These are phyloP conservation scores for Luehdorfia chinensis DNA, from an alignment of 1,140 invertebrate genomes.

Conservation along the genomic window DNA sequence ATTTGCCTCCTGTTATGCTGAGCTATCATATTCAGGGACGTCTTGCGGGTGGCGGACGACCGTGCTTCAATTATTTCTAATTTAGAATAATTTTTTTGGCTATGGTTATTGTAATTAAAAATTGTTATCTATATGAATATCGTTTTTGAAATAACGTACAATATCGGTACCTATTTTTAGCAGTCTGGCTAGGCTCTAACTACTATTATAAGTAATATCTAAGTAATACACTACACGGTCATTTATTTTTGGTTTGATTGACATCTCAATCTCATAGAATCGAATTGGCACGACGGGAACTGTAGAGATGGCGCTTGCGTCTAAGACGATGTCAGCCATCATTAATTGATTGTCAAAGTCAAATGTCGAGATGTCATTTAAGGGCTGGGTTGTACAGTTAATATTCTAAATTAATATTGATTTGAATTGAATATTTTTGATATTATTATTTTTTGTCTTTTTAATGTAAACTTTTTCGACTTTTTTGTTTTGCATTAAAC, in stretches of 20 bases:
- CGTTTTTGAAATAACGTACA: too few species aligned
- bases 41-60: too few species aligned
- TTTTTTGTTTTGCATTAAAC: too few species aligned
- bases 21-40: slow-evolving; percentile 52
- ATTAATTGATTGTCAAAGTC: slow-evolving; percentile 64
- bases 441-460: not conserved
- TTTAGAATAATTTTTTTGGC: too few species aligned
- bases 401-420: too few species aligned
- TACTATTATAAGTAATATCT: too few species aligned
- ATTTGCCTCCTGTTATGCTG: slow-evolving; percentile 50
- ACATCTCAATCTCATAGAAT: slow-evolving; percentile 42
- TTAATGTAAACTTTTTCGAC: not conserved
- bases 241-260: slow-evolving; percentile 51
- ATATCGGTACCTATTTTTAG: too few species aligned
- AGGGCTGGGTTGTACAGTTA: slow-evolving; percentile 15
- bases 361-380: slow-evolving; percentile 27
- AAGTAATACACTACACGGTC: too few species aligned
- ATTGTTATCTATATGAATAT: too few species aligned
- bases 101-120: too few species aligned
- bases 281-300: slow-evolving; percentile 39
- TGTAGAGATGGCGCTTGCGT: slow-evolving; percentile 40
- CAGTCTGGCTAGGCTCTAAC: too few species aligned
- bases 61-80: slow-evolving; percentile 6
- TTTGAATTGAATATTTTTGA: slow-evolving; percentile 3
- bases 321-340: slow-evolving; percentile 46